Evolutionary conservation across 2,113 vertebrate genomes (phyloP).

Genomic region (Catharus fuscescens): DNA sequence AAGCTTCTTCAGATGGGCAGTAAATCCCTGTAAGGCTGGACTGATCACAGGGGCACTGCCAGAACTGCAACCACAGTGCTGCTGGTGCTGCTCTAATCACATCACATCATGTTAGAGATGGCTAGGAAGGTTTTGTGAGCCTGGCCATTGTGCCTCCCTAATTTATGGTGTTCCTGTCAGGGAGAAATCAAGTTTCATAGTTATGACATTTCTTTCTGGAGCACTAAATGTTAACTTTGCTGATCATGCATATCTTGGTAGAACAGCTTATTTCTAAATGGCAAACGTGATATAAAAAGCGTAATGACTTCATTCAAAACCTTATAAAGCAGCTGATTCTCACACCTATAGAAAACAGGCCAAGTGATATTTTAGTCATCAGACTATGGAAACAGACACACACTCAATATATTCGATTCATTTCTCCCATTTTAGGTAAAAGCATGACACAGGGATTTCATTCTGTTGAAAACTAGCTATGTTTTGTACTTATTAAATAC

Average conservation of each 20-base stretch:
- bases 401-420: neutral
- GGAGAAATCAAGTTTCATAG: constrained; percentile 69
- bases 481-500: neutral
- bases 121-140: constrained; percentile 28
- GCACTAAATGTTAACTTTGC: constrained; percentile 71
- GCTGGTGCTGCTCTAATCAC: constrained; percentile 33
- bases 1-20: neutral
- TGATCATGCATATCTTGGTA: constrained; percentile 56
- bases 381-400: constrained; percentile 27
- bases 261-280: constrained; percentile 64
- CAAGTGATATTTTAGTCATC: constrained; percentile 44
- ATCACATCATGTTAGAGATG: constrained; percentile 44
- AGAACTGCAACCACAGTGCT: neutral
- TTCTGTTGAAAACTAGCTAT: neutral
- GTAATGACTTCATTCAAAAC: constrained; percentile 58
- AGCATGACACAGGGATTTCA: neutral
- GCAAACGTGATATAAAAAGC: constrained; percentile 60
- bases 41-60: constrained; percentile 15
- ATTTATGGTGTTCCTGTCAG: constrained; percentile 61
- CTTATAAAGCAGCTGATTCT: constrained; percentile 48
- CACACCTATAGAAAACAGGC: constrained; percentile 47
- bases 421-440: constrained; percentile 2
- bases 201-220: constrained; percentile 72
- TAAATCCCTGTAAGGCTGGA: constrained; percentile 6
- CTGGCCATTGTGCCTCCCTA: constrained; percentile 14